Evolutionary conservation across 2,113 vertebrate species (phyloP).

Genomic region (Cariama cristata): DNA sequence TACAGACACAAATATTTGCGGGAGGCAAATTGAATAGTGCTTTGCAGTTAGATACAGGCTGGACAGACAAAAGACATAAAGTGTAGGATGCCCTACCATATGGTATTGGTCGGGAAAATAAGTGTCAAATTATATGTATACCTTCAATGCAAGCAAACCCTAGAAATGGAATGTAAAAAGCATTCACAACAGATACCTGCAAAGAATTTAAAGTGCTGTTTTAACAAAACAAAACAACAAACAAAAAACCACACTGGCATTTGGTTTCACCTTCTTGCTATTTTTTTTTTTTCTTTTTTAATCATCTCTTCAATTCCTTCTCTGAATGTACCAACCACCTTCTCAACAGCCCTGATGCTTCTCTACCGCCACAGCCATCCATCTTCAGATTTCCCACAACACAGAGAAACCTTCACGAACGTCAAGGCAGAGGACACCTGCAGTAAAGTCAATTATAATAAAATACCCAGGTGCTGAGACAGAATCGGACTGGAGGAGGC

Average conservation of each 20-base stretch:
- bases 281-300: not conserved
- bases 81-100: fast-evolving
- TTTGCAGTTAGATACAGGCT: not conserved
- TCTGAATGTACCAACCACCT: not conserved
- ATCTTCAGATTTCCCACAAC: not conserved
- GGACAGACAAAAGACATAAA: not conserved
- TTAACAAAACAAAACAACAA: not conserved
- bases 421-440: not conserved
- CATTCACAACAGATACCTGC: not conserved
- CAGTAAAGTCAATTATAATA: not conserved
- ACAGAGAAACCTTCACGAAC: not conserved
- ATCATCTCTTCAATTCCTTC: not conserved
- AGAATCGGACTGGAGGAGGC: not conserved
- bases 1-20: not conserved
- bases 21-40: not conserved
- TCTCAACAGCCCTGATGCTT: not conserved
- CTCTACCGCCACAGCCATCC: not conserved
- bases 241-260: no score
- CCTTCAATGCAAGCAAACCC: not conserved
- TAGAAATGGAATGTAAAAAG: not conserved
- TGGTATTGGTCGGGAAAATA: not conserved
- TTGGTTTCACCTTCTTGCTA: not conserved
- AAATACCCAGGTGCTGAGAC: not conserved
- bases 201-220: not conserved
- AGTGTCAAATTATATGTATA: not conserved